Base-by-base conservation (phyloP, 1,140 invertebrate species). In the Atta colombica region DNA sequence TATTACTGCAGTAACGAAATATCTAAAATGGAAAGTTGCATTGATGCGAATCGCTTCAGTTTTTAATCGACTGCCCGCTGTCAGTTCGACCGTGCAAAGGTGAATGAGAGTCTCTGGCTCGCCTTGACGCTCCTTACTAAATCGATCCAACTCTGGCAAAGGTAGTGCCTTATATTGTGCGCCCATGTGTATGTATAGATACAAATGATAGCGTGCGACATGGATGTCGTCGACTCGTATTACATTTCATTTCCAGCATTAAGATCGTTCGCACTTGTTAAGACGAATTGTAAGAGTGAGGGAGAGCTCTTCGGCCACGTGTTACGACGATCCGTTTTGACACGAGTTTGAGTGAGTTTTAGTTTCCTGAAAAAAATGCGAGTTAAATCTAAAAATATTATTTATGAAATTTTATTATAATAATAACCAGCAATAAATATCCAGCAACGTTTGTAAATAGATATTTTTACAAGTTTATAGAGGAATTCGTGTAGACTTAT, bases 91-190 rank as follows among this genome's bases (percentile, higher is more conserved):
- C 77, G 66, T 88, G 77, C 60, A 86, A 88, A 87, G 35, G 88
- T 90, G 91, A 94, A 94, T 92, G 93, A 93, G 93, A 94, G 91
- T 93, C 91, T 93, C 93, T 93, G 92, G 93, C 93, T 94, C 81
- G 93, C 93, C 93, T 94, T 94, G 93, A 93, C 93, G 93, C 93
- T 94, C 93, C 93, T 94, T 94, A 91, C 93, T 58, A 92, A 94
- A 94, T 94, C 93, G 93, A 94, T 94, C 86, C 93, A 91, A 92
- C 93, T 69, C 39, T 89, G 72, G 85, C 89, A 92, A 92, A 90
- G 88, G 88, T 86, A 90, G 82, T 77, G 49, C 61, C 71, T 87
- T 63, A 86, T 69, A 77, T 49, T 16, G 35, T 55, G 10, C 51
- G 18, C 3, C 16, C 51, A 12, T 51, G 49, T 78, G 28, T 61